Evolutionary conservation across 2,888 invertebrate genomes (phyloP), one percentile per base, ranked within the genome.

Genomic region (Hypselothyrea guttata): DNA sequence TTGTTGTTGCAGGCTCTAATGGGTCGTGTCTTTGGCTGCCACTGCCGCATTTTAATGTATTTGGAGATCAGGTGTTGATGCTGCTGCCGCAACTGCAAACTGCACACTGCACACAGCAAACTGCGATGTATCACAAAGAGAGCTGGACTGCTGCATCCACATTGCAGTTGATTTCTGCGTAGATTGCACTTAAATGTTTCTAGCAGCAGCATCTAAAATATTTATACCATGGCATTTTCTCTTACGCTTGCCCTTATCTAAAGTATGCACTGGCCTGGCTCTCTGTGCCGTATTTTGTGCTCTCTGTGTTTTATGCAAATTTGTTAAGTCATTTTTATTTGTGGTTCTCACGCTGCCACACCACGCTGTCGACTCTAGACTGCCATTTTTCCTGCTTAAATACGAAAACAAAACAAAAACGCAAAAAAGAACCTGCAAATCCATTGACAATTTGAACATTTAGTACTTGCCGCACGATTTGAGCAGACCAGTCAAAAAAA

Each of bases 21-120:
- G 73, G 67, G 69, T 78, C 66, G 71, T 63, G 68, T 71, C 68
- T 75, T 40, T 76, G 68, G 66, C 76, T 66, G 49, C 47, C 48
- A 46, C 42, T 64, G 61, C 74, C 69, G 78, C 83, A 59, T 62
- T 83, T 81, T 81, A 83, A 84, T 84, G 77, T 79, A 70, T 85
- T 81, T 76, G 83, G 71, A 82, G 84, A 88, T 87, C 89, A 89
- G 88, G 89, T 89, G 89, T 88, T 88, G 87, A 88, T 86, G 86
- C 76, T 77, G 83, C 75, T 74, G 76, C 78, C 15, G 13, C 47
- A 18, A 51, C 34, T 77, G 79, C 73, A 71, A 74, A 71, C 68
- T 31, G 77, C 42, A 40, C 65, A 15, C 58, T 63, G 51, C 44
- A 45, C 64, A 44, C 37, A 13, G 8, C 35, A n/a, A 27, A 28